Conservation (phyloP, 2,113 vertebrate species). For the Indicator maculatus region DNA sequence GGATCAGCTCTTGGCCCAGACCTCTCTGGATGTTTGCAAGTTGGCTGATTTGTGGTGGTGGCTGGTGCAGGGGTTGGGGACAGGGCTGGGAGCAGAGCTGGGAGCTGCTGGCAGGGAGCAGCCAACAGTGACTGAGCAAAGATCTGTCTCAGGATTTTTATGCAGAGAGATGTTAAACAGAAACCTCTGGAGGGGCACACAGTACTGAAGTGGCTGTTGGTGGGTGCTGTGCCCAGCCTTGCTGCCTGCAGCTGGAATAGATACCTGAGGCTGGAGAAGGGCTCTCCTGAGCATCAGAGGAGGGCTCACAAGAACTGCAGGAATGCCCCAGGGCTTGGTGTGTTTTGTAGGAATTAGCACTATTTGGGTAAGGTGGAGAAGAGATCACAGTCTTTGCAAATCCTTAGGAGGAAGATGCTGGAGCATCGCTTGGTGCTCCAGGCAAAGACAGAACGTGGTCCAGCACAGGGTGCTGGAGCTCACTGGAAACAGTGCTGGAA, state of each 20-base stretch:
- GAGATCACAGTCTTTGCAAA: not conserved
- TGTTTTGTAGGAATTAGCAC: too few relatives aligned
- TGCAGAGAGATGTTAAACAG: not conserved
- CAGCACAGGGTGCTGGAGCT: not conserved
- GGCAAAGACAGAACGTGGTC: not conserved
- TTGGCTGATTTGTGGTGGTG: accelerated
- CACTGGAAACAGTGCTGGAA: not conserved
- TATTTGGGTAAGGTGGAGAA: not conserved
- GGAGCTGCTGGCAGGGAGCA: not conserved
- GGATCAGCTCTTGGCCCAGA: accelerated
- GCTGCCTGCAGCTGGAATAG: not conserved
- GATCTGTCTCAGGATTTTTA: not conserved
- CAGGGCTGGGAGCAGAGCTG: not conserved
- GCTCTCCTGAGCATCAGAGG: too few relatives aligned
- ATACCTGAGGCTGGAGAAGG: too few relatives aligned
- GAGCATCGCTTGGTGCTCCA: accelerated
- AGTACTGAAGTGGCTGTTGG: not conserved
- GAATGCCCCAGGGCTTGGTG: not conserved
- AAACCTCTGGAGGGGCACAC: not conserved
- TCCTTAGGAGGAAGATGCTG: too few relatives aligned
- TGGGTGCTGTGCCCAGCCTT: not conserved
- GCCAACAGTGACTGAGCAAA: not conserved
- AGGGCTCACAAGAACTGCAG: not conserved
- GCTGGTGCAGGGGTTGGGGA: not conserved
- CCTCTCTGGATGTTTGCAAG: not conserved